Evolutionary conservation across 2,113 vertebrate genomes (phyloP).

Genomic region (Pseudopipra pipra): DNA sequence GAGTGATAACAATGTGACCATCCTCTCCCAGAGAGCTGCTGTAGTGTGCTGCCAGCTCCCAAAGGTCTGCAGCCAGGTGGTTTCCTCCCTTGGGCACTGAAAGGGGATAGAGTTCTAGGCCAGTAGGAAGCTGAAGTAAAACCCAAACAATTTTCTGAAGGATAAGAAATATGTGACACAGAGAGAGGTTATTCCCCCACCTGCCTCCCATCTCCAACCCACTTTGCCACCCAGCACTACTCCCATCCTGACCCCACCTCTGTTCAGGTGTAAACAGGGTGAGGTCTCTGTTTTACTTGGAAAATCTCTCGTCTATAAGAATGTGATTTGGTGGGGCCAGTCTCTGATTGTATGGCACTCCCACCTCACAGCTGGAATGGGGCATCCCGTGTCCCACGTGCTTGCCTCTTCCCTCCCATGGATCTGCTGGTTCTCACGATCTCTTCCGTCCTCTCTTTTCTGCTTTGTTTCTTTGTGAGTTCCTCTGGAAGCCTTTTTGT

Average conservation of each 20-base stretch:
- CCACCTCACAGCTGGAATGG: not conserved
- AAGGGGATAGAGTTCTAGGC: not conserved
- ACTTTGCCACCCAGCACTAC: not conserved
- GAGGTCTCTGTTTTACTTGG: conserved; percentile 10
- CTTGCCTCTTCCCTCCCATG: conserved; percentile 21
- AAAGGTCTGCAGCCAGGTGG: not conserved
- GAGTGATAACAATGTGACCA: not conserved
- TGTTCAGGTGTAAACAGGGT: not conserved
- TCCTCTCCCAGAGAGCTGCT: not conserved
- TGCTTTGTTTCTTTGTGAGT: conserved; percentile 58
- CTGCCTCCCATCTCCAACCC: not conserved
- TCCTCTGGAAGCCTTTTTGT: conserved; percentile 46
- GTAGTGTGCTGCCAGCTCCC: not conserved
- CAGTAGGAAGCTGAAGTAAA: not conserved
- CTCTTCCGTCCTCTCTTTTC: conserved; percentile 18
- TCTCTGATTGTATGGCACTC: not conserved
- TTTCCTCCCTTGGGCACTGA: not conserved
- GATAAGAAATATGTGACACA: not conserved
- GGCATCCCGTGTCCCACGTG: not conserved
- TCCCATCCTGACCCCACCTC: not conserved
- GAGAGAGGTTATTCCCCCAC: not conserved
- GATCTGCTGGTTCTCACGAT: conserved; percentile 40
- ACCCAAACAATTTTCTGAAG: not conserved
- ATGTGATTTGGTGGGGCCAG: conserved; percentile 18
- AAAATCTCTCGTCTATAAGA: not conserved